These are phyloP conservation scores for Cacoxenus indagator DNA, from an alignment of 2,888 invertebrate genomes.

Conservation along the genomic window DNA sequence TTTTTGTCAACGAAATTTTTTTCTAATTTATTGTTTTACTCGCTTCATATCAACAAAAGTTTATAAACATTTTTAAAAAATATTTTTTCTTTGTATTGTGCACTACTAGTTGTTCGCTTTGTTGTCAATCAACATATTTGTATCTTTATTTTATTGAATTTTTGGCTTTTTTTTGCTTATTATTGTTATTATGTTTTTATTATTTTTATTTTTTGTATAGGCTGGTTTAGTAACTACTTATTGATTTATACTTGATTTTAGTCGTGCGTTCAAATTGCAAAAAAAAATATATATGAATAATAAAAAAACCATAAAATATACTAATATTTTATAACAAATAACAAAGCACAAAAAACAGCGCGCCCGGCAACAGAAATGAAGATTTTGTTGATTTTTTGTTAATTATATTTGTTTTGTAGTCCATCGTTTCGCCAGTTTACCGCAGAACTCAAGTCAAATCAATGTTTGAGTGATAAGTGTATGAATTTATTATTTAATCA, in stretches of 20 bases:
- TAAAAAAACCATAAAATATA: too few relatives aligned
- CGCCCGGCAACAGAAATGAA: constrained; percentile 2
- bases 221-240: constrained; percentile 15
- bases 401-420: too few relatives aligned
- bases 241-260: constrained; percentile 28
- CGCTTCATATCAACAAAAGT: not conserved
- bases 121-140: constrained; percentile 38
- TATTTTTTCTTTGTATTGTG: not conserved
- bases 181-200: constrained; percentile 32
- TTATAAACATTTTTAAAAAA: not conserved
- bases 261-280: constrained; percentile 1
- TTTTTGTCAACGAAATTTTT: not conserved
- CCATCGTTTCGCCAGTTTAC: too few relatives aligned
- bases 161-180: constrained; percentile 16
- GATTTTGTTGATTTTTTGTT: not conserved
- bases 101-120: not conserved
- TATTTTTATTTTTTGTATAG: constrained; percentile 1
- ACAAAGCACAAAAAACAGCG: not conserved
- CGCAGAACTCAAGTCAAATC: too few relatives aligned
- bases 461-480: too few relatives aligned
- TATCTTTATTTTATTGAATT: constrained; percentile 30
- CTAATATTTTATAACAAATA: too few relatives aligned
- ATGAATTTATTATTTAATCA: too few relatives aligned
- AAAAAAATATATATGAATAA: not conserved
- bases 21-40: not conserved